Percentiles rank a stretch among this genome's conserved stretches.
Conservation (phyloP, 2,113 vertebrate genomes). For the Daboia siamensis region DNA sequence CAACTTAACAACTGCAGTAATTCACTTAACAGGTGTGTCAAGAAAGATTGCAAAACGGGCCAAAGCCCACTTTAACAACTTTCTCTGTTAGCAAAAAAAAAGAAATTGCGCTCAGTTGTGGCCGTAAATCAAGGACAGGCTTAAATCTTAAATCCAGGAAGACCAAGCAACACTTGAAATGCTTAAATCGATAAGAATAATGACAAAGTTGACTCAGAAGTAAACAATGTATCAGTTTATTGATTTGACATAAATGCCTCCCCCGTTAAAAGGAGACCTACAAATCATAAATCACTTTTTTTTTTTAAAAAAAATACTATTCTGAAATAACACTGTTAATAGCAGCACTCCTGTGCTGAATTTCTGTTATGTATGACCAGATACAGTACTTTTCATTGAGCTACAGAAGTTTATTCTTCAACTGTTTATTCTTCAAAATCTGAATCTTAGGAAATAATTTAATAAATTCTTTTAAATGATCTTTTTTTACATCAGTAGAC, state of each 20-base stretch:
- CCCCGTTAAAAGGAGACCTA: slow-evolving; percentile 47
- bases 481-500: slow-evolving; percentile 63
- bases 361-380: slow-evolving; percentile 69
- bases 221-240: slow-evolving; percentile 62
- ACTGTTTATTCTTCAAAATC: slow-evolving; percentile 33
- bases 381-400: slow-evolving; percentile 62
- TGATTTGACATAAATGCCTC: slow-evolving; percentile 67
- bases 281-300: slow-evolving; percentile 58
- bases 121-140: background rate
- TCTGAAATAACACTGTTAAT: slow-evolving; percentile 73
- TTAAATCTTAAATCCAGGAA: background rate
- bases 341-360: slow-evolving; percentile 58
- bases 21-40: too few relatives aligned
- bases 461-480: slow-evolving; percentile 63
- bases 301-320: slow-evolving; percentile 62
- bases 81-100: background rate
- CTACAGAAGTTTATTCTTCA: slow-evolving; percentile 64
- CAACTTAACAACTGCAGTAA: too few relatives aligned
- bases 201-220: slow-evolving; percentile 17
- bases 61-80: background rate
- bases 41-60: background rate
- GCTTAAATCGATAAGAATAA: background rate
- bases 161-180: background rate
- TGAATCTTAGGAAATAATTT: slow-evolving; percentile 65
- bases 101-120: background rate